Base-by-base conservation (phyloP, 2,797 vertebrate genomes). In the Semotilus atromaculatus region DNA sequence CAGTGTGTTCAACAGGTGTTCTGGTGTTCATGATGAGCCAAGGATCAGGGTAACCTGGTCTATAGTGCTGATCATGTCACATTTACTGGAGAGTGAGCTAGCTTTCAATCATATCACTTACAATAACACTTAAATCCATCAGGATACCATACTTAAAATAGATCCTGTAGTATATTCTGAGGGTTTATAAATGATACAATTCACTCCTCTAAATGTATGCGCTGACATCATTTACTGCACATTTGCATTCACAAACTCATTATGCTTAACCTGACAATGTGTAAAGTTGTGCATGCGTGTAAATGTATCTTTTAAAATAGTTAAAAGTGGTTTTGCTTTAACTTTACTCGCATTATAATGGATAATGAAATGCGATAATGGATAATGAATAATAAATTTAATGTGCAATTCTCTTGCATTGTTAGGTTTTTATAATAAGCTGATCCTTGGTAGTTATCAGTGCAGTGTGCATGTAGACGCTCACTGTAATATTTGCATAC, bases 31-130 rank as follows among this genome's bases (percentile, higher is more conserved):
- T 9, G 21, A 62, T 82, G 53, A 82, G 19, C 7, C 68, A 62
- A 72, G 36, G 68, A 72, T 82, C 81, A 82, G 55, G 70, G 81
- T 74, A 34, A 82, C 55, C 70, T 74, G 29, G 11, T 82, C 38
- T 8, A 45, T 34, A 48, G 18, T 34, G 26, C 18, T 79, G 40
- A 13, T 64, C 60, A 14, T 43, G 58, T 66, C 60, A 48, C 77
- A 66, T 66, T 79, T 66, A 64, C 60, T 48, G 60, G 5, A 48
- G 64, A 79, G 58, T 48, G 60, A 79, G 77, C 18, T 8, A 78
- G 38, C 77, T 40, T 79, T 45, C 26, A n/a, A 4, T 60, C 13
- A 5, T 40, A 40, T n/a, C 34, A 58, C 26, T 14, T 34, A 23
- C 19, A 62, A 60, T 13, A 36, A 13, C 45, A 74, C 13, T 38